phyloP scores from a whole-genome alignment of 2,797 vertebrate genomes.

The Hipposideros larvatus region DNA sequence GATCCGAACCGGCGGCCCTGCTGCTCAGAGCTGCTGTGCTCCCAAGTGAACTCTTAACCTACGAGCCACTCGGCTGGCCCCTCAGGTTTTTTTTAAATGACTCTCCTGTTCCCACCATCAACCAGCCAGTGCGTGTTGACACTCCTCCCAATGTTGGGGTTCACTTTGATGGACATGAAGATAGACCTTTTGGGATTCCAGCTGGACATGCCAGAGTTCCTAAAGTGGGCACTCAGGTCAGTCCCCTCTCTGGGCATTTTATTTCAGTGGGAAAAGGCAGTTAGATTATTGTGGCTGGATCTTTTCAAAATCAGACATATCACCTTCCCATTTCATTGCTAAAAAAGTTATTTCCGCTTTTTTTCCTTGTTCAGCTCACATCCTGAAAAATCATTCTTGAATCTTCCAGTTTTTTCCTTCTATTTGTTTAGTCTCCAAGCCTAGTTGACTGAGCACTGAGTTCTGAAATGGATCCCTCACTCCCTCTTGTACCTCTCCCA shows the following conservation, averaged over 20 bases:
- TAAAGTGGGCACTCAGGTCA: background rate
- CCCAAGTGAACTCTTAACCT: too few relatives aligned
- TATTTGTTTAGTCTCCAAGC: background rate
- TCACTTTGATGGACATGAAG: background rate
- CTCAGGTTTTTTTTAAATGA: too few relatives aligned
- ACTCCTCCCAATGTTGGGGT: background rate
- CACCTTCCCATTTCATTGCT: background rate
- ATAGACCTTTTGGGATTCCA: background rate
- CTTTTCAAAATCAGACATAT: background rate
- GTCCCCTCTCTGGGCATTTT: background rate
- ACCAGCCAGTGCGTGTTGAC: background rate
- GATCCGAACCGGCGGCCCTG: too few relatives aligned
- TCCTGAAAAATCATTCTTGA: background rate
- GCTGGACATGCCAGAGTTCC: background rate
- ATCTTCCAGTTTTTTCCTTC: background rate
- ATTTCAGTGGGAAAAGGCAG: background rate
- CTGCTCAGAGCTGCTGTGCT: too few relatives aligned
- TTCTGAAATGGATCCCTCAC: background rate
- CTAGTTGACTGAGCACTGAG: fast-evolving
- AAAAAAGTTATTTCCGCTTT: background rate
- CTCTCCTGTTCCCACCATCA: background rate
- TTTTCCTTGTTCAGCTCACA: background rate
- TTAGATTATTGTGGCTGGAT: background rate
- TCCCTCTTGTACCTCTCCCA: background rate
- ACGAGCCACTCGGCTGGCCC: too few relatives aligned